Evolutionary conservation across 2,888 invertebrate species (phyloP).

Genomic region (Subacronicta megacephala): DNA sequence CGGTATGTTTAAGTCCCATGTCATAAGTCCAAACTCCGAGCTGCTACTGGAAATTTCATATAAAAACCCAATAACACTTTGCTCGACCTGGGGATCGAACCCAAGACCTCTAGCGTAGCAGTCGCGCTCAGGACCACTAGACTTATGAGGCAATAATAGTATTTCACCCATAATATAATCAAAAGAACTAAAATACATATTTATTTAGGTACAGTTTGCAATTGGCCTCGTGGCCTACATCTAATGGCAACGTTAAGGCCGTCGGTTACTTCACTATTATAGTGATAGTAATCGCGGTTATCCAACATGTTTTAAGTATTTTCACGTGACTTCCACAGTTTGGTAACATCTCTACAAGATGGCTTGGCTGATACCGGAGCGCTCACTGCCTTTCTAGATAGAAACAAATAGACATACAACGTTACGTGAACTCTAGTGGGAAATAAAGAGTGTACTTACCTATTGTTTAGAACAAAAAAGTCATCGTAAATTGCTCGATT

Average conservation of each 20-base stretch:
- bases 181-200: conserved; percentile 28
- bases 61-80: too few relatives aligned
- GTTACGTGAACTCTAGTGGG: conserved; percentile 46
- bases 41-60: too few relatives aligned
- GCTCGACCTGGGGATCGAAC: too few relatives aligned
- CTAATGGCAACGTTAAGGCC: conserved; percentile 55
- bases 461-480: conserved; percentile 1
- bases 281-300: conserved; percentile 52
- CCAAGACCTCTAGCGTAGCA: too few relatives aligned
- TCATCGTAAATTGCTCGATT: conserved; percentile 1
- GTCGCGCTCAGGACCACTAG: too few relatives aligned
- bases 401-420: conserved; percentile 26
- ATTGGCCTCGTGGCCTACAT: conserved; percentile 62
- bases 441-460: conserved; percentile 14
- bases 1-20: too few relatives aligned
- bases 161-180: conserved; percentile 28
- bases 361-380: conserved; percentile 36
- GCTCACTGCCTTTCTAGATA: conserved; percentile 47
- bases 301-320: conserved; percentile 54
- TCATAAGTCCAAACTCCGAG: too few relatives aligned
- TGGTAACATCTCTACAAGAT: conserved; percentile 50
- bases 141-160: too few relatives aligned
- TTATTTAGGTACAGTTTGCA: conserved; percentile 39
- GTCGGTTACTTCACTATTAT: conserved; percentile 54
- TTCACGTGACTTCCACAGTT: conserved; percentile 55